phyloP scores from a whole-genome alignment of 2,113 vertebrate species.

The Arizona elegans region DNA sequence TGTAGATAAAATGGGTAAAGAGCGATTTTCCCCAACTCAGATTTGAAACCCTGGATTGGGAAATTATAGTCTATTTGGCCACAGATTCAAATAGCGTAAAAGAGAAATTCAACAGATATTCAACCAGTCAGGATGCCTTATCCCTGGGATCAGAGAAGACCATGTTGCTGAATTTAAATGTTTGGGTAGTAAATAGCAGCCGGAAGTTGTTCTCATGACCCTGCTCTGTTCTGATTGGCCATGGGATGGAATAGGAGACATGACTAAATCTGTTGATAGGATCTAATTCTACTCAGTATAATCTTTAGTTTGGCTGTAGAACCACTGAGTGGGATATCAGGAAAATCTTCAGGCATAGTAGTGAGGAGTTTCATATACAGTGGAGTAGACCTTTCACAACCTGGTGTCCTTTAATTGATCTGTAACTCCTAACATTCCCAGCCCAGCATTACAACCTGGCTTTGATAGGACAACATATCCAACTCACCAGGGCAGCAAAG shows the following conservation, averaged over 20 bases:
- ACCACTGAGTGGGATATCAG: not conserved
- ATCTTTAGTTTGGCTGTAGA: not conserved
- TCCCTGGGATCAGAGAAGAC: not conserved
- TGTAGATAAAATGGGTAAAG: not conserved
- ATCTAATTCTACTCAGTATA: not conserved
- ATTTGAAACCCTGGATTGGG: not conserved
- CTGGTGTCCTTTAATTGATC: not conserved
- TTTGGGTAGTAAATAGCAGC: not conserved
- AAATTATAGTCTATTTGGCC: not conserved
- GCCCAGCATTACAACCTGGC: not conserved
- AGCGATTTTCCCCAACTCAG: not conserved
- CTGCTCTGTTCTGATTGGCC: not conserved
- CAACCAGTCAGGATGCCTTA: not conserved
- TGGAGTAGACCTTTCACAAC: not conserved
- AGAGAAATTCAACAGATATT: not conserved
- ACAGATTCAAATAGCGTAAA: not conserved
- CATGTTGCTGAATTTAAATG: not conserved
- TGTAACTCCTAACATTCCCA: not conserved
- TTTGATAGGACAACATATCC: not conserved
- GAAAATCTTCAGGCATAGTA: not conserved
- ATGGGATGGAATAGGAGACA: not conserved
- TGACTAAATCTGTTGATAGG: not conserved
- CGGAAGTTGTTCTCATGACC: not conserved
- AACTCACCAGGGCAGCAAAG: not conserved
- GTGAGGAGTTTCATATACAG: not conserved